phyloP scores from a whole-genome alignment of 1,140 invertebrate species.

The Portunus trituberculatus region DNA sequence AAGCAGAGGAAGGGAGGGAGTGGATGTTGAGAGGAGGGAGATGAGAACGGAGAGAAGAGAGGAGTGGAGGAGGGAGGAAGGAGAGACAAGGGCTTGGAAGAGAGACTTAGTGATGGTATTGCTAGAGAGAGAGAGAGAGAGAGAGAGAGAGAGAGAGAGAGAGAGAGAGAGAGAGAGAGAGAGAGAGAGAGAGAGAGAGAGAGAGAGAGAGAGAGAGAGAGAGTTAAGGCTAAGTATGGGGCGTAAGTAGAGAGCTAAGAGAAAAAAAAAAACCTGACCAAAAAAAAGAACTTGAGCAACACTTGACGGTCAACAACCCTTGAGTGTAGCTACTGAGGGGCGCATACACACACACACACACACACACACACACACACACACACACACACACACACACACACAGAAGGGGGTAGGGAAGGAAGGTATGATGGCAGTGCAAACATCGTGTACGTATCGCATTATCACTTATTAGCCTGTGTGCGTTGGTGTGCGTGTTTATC shows the following conservation, averaged over 20 bases:
- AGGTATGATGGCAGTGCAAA: background rate
- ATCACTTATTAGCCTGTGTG: background rate
- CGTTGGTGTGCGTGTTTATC: background rate
- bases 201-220: background rate
- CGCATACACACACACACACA: background rate
- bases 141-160: conserved; percentile 20
- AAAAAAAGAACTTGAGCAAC: background rate
- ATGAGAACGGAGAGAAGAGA: background rate
- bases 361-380: conserved; percentile 20
- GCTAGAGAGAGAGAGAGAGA: background rate
- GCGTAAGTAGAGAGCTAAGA: background rate
- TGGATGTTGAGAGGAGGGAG: background rate
- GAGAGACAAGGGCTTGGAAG: background rate
- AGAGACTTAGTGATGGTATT: background rate
- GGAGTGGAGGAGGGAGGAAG: too few species aligned
- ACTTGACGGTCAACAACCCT: background rate
- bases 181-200: conserved; percentile 15
- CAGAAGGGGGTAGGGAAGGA: background rate
- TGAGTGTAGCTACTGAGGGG: too few species aligned
- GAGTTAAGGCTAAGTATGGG: background rate
- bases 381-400: conserved; percentile 10
- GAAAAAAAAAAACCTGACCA: background rate
- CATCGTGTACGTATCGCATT: background rate
- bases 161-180: background rate
- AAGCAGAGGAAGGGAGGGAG: background rate